Conservation (phyloP, 2,113 vertebrate species). For the Tyrannus savana region DNA sequence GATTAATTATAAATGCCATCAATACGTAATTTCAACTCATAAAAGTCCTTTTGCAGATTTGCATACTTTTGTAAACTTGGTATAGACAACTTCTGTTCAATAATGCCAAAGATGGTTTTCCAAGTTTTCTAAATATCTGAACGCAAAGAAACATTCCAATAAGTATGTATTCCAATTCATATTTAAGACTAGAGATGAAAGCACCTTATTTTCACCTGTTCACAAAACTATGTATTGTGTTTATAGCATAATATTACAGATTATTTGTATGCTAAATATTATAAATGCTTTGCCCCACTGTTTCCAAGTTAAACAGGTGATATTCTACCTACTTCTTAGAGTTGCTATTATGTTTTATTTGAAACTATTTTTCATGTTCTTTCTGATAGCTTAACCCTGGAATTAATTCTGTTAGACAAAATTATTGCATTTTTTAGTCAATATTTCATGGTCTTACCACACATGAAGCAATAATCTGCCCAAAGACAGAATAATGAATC, state of each 20-base stretch:
- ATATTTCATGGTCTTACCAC: not conserved
- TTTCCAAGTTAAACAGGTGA: not conserved
- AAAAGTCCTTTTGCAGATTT: not conserved
- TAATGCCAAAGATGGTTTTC: not conserved
- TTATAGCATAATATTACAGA: not conserved
- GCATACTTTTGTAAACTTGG: not conserved
- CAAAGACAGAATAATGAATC: not conserved
- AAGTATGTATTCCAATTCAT: not conserved
- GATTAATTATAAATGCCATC: not conserved
- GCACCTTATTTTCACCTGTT: not conserved
- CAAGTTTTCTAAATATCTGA: not conserved
- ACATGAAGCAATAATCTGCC: not conserved
- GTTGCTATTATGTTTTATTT: not conserved
- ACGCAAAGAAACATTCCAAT: not conserved
- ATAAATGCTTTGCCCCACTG: not conserved
- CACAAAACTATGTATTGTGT: not conserved
- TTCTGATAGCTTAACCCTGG: not conserved
- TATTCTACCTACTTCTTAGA: not conserved
- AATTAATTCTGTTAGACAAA: not conserved
- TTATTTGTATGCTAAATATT: not conserved
- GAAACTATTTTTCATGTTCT: not conserved
- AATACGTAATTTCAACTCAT: not conserved
- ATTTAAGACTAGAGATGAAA: not conserved
- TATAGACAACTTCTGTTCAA: not conserved
- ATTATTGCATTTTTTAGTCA: not conserved